Evolutionary conservation across 2,113 vertebrate species (phyloP).

Genomic region (Nycticebus coucang): DNA sequence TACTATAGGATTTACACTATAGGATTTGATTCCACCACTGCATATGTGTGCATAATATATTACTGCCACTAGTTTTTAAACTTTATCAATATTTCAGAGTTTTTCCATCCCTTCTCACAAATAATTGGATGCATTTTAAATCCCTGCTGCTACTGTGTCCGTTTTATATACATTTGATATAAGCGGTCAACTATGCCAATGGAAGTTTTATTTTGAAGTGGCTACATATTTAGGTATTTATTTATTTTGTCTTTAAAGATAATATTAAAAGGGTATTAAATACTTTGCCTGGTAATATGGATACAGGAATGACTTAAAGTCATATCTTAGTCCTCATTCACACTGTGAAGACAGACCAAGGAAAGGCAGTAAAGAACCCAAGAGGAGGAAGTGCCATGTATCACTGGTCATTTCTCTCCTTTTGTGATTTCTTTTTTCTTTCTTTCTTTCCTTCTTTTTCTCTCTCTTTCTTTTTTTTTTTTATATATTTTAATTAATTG

Average conservation of each 20-base stretch:
- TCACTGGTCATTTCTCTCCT: background rate
- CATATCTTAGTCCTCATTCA: background rate
- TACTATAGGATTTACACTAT: background rate
- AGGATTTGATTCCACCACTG: background rate
- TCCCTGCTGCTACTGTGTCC: background rate
- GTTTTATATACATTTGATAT: background rate
- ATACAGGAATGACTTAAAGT: background rate
- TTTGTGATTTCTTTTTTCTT: background rate
- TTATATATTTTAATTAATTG: background rate
- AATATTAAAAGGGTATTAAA: background rate
- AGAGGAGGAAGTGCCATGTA: background rate
- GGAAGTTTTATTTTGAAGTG: background rate
- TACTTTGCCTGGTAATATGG: background rate
- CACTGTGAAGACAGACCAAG: background rate
- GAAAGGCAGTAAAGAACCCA: background rate
- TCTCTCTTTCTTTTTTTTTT: too few relatives aligned
- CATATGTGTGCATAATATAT: background rate
- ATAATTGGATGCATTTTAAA: background rate
- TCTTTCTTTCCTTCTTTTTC: too few relatives aligned
- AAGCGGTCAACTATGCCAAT: background rate
- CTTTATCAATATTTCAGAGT: background rate
- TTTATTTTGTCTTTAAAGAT: background rate
- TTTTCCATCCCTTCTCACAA: background rate
- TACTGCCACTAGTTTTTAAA: background rate
- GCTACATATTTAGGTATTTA: background rate